phyloP scores from a whole-genome alignment of 2,113 vertebrate genomes.

The Callospermophilus lateralis region DNA sequence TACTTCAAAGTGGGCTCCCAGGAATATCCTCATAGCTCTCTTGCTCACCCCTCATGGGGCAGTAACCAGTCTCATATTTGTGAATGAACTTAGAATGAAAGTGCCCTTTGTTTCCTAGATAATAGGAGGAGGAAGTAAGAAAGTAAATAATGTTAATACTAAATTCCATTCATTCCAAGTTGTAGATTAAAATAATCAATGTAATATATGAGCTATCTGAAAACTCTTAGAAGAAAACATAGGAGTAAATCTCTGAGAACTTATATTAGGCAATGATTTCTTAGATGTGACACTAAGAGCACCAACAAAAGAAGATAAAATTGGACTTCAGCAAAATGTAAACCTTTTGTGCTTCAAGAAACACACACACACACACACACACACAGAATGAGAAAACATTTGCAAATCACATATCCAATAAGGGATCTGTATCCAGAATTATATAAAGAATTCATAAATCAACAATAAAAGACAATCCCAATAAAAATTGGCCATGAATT shows the following conservation, averaged over 20 bases:
- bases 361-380: neutral
- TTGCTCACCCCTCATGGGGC: neutral
- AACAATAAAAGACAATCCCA: neutral
- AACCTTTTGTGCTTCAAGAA: neutral
- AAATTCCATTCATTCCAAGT: neutral
- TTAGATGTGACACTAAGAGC: neutral
- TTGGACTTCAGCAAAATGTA: neutral
- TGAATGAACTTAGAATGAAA: constrained; percentile 34
- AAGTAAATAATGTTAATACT: neutral
- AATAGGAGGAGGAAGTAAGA: neutral
- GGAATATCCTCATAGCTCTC: neutral
- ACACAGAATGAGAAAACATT: neutral
- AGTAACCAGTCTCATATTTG: neutral
- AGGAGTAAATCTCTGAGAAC: neutral
- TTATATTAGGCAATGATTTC: neutral
- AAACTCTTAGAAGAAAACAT: neutral
- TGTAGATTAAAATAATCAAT: constrained; percentile 14
- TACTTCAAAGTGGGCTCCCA: neutral
- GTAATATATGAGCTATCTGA: neutral
- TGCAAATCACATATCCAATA: neutral
- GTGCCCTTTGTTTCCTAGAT: neutral
- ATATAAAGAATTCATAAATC: neutral
- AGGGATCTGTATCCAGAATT: neutral
- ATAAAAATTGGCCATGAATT: neutral
- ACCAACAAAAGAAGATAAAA: neutral